phyloP scores from a whole-genome alignment of 2,797 vertebrate species.

The Adrianichthys oophorus region DNA sequence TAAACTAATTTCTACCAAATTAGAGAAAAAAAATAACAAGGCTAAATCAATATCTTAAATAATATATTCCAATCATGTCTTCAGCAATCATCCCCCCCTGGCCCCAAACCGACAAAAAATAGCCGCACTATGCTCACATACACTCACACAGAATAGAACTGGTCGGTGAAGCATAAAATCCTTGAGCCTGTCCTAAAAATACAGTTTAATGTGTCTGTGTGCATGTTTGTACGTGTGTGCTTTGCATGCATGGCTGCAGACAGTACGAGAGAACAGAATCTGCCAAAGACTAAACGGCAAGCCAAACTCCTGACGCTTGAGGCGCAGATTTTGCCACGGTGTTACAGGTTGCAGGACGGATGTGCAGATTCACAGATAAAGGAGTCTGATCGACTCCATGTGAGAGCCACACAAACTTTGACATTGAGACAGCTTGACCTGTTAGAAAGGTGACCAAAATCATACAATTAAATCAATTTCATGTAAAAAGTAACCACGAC shows the following conservation, averaged over 20 bases:
- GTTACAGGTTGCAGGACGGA: conserved; percentile 18
- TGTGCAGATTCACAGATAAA: conserved; percentile 38
- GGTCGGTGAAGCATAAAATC: conserved; percentile 39
- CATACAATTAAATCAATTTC: conserved; percentile 13
- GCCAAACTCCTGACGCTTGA: conserved; percentile 8
- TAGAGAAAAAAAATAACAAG: too few species aligned
- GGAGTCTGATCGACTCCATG: conserved; percentile 20
- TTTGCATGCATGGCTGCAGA: conserved; percentile 37
- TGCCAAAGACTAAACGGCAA: conserved; percentile 44
- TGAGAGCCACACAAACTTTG: conserved; percentile 16
- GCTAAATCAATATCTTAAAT: too few species aligned
- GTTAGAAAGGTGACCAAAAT: conserved; percentile 19
- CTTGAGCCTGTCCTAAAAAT: conserved; percentile 55
- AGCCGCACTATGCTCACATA: conserved; percentile 21
- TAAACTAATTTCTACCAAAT: too few species aligned
- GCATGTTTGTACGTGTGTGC: conserved; percentile 24
- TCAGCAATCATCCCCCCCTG: not conserved
- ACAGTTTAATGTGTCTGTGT: conserved; percentile 3
- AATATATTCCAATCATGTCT: not conserved
- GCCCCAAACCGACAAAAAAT: conserved; percentile 8
- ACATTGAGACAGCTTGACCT: not conserved
- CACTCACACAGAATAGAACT: conserved; percentile 21
- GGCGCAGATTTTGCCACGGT: conserved; percentile 47
- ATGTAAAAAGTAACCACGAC: not conserved
- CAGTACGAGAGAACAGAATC: conserved; percentile 48